Evolutionary conservation across 2,797 vertebrate species (phyloP).

Genomic region (Macrochelys suwanniensis): DNA sequence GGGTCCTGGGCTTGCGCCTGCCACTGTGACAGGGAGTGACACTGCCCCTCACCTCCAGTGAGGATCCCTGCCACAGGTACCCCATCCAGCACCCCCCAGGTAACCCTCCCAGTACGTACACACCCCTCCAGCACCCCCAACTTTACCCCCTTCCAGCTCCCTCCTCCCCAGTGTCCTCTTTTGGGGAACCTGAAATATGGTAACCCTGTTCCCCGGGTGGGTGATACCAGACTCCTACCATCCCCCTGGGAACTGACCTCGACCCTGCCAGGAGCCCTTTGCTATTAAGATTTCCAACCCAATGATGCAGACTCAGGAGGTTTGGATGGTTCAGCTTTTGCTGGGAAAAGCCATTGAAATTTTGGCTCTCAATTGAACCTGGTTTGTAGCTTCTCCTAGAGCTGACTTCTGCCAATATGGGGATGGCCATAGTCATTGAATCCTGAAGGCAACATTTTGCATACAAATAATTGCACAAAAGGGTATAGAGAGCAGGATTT

Average conservation of each 20-base stretch:
- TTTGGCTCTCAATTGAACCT: background rate
- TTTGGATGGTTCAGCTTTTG: background rate
- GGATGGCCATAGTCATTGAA: background rate
- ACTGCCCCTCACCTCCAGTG: background rate
- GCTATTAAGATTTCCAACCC: background rate
- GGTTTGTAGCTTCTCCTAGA: background rate
- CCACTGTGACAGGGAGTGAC: background rate
- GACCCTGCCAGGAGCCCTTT: background rate
- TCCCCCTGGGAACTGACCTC: background rate
- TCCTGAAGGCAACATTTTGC: background rate
- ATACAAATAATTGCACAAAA: background rate
- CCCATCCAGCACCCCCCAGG: background rate
- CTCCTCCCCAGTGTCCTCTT: constrained; percentile 2
- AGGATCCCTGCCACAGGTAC: no score
- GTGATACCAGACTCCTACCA: background rate
- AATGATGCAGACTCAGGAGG: background rate
- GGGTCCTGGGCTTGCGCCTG: background rate
- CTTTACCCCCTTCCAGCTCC: background rate
- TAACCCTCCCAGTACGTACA: no score
- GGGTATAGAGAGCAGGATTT: background rate
- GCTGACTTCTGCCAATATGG: background rate
- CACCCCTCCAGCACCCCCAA: background rate
- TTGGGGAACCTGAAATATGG: background rate
- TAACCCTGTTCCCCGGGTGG: background rate
- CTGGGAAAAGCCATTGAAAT: background rate